phyloP scores from a whole-genome alignment of 30 jellyfish, hydroid and myxozoan species.

The Turritopsis dohrnii region DNA sequence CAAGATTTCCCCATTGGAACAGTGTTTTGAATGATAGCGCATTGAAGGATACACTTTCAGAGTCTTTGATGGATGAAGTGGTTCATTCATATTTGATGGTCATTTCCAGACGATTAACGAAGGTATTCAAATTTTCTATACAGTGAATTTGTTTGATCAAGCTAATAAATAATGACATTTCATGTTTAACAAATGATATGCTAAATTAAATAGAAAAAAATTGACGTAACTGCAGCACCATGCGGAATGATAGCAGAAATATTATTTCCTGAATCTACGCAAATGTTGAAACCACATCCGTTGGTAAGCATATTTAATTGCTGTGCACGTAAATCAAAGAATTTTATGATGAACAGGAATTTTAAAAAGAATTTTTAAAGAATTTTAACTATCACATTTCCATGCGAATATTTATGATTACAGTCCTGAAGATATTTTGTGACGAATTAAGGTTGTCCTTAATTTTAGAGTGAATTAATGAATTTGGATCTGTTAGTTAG shows the following conservation, averaged over 20 bases:
- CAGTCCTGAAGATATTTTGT: not conserved
- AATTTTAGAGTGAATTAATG: not conserved
- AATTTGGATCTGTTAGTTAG: not conserved
- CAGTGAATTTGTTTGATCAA: not conserved
- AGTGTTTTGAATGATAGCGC: not conserved
- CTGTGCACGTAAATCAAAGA: not conserved
- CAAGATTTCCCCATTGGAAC: not conserved
- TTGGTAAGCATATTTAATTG: not conserved
- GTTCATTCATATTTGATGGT: not conserved
- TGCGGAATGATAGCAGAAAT: not conserved
- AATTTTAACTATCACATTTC: not conserved
- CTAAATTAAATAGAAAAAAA: not conserved
- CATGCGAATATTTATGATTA: not conserved
- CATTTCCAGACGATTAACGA: not conserved
- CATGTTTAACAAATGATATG: not conserved
- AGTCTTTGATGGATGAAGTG: not conserved
- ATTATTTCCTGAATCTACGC: not conserved
- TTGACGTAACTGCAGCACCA: not conserved
- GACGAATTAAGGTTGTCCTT: not conserved
- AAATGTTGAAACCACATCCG: not conserved
- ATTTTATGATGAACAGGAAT: too few relatives aligned
- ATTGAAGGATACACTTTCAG: not conserved
- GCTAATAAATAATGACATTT: not conserved
- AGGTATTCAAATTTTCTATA: not conserved
- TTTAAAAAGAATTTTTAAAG: too few relatives aligned